Evolutionary conservation across 2,888 invertebrate species (phyloP).

Genomic region (Macropis europaea): DNA sequence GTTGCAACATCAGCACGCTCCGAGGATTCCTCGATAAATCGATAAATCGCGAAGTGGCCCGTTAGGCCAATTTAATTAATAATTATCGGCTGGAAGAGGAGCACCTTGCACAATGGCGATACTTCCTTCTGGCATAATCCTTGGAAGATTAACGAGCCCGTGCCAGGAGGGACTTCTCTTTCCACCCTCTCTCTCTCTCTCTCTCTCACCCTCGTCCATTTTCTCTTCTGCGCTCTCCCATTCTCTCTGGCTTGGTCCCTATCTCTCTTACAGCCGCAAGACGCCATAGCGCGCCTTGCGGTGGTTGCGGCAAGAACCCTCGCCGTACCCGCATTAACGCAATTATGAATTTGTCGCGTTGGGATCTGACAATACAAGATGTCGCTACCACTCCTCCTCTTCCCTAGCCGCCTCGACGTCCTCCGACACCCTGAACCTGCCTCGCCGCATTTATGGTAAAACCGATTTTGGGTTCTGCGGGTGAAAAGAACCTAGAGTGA

Average conservation of each 20-base stretch:
- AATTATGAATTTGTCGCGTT: conserved; percentile 79
- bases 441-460: conserved; percentile 52
- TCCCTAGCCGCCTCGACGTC: conserved; percentile 47
- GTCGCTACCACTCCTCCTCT: conserved; percentile 69
- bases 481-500: conserved; percentile 42
- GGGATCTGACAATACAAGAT: conserved; percentile 79
- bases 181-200: conserved; percentile 23
- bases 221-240: conserved; percentile 35
- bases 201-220: conserved; percentile 13
- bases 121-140: conserved; percentile 72
- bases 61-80: conserved; percentile 71
- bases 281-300: conserved; percentile 73
- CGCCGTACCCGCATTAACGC: conserved; percentile 76
- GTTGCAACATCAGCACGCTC: neutral
- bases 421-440: conserved; percentile 51
- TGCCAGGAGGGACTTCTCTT: conserved; percentile 58
- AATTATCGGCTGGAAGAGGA: conserved; percentile 69
- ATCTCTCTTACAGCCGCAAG: conserved; percentile 67
- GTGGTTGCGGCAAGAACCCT: conserved; percentile 72
- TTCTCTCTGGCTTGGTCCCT: conserved; percentile 38
- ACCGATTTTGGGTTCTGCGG: conserved; percentile 47
- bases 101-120: conserved; percentile 67
- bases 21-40: conserved; percentile 41
- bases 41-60: conserved; percentile 60
- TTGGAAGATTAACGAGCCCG: conserved; percentile 76